phyloP scores from a whole-genome alignment of 2,113 vertebrate species.

The Tamias sibiricus region DNA sequence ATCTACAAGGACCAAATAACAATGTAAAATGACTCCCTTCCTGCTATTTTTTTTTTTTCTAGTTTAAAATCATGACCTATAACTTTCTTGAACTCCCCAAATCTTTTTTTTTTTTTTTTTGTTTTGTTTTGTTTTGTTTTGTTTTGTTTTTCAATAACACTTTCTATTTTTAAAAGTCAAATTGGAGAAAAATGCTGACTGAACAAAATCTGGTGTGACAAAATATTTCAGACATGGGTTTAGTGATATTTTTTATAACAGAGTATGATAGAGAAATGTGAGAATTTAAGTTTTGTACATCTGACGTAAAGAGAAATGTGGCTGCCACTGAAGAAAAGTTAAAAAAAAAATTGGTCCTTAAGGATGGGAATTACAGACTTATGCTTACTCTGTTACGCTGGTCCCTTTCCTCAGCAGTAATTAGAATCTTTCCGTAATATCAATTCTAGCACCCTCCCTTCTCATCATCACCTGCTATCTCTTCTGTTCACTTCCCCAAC shows the following conservation, averaged over 20 bases:
- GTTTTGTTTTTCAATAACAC: slow-evolving; percentile 13
- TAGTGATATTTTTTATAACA: not conserved
- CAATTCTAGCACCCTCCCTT: not conserved
- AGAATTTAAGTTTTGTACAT: not conserved
- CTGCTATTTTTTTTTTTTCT: not conserved
- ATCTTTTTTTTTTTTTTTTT: not conserved
- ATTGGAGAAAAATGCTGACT: not conserved
- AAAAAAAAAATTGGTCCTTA: not conserved
- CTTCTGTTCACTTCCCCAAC: not conserved
- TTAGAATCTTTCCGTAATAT: not conserved
- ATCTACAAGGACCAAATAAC: not conserved
- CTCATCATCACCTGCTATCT: not conserved
- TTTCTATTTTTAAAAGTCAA: slow-evolving; percentile 20
- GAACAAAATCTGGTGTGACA: not conserved
- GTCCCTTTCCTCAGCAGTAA: not conserved
- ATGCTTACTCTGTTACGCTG: not conserved
- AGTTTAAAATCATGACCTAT: not conserved
- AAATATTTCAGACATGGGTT: slow-evolving; percentile 39
- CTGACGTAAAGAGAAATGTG: not conserved
- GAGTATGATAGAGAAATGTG: not conserved
- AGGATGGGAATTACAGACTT: not conserved
- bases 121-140: too few species aligned
- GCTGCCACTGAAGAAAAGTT: not conserved
- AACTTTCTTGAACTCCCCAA: not conserved
- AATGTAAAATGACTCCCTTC: not conserved